phyloP scores from a whole-genome alignment of 1,140 invertebrate genomes.

The Uloborus diversus region DNA sequence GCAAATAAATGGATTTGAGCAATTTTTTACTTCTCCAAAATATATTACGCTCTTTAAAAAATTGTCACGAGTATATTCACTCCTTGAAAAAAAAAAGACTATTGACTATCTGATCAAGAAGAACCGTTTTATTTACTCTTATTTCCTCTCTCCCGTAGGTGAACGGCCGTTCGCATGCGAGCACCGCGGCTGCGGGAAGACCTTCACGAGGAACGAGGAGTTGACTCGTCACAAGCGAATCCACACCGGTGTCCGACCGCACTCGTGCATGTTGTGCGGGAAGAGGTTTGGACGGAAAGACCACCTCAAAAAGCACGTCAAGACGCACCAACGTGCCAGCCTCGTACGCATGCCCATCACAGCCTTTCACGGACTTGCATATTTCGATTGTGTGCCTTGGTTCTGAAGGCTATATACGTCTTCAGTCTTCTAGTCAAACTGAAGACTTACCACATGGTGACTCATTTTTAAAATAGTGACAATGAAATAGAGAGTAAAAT shows the following conservation, averaged over 20 bases:
- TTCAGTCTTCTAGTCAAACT: too few species aligned
- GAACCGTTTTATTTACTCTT: too few species aligned
- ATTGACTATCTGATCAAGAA: too few species aligned
- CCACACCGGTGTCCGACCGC: conserved; percentile 75
- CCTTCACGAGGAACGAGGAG: conserved; percentile 92
- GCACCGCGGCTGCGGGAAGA: conserved; percentile 77
- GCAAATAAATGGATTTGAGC: too few species aligned
- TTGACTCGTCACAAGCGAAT: conserved; percentile 86
- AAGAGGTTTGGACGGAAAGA: conserved; percentile 94
- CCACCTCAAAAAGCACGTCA: conserved; percentile 91
- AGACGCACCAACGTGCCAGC: conserved; percentile 77
- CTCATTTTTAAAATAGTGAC: too few species aligned
- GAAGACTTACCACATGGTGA: too few species aligned
- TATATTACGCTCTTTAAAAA: too few species aligned
- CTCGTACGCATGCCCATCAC: conserved; percentile 11
- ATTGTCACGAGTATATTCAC: too few species aligned
- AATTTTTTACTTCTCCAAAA: too few species aligned
- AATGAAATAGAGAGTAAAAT: too few species aligned
- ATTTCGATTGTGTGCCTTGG: conserved; percentile 41
- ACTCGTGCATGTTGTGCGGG: conserved; percentile 77
- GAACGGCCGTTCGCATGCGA: conserved; percentile 82
- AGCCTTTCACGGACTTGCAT: conserved; percentile 30
- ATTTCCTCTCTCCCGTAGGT: conserved; percentile 56
- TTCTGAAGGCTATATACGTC: conserved; percentile 6
- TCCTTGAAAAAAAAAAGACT: too few species aligned